Percentiles rank a stretch among this genome's conserved stretches.
These are phyloP conservation scores for Thysanoteuthis rhombus DNA, from an alignment of 2,888 invertebrate genomes.

Conservation along the genomic window DNA sequence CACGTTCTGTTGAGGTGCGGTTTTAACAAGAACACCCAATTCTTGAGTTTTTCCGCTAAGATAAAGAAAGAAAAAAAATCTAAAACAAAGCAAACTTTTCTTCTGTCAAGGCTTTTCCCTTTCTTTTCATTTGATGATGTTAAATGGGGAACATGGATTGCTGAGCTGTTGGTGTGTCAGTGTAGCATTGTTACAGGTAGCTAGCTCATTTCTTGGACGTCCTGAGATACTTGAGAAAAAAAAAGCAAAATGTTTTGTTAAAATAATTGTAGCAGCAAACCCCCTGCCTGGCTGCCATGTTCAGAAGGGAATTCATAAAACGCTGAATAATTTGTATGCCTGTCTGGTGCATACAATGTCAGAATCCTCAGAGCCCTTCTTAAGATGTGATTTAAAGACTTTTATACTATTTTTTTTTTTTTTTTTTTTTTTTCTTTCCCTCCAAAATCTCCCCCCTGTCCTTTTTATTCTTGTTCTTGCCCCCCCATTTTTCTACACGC, in stretches of 20 bases:
- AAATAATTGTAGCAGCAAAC: constrained; percentile 23
- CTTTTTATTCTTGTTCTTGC: neutral
- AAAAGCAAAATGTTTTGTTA: neutral
- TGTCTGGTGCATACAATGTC: neutral
- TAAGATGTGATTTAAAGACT: constrained; percentile 1
- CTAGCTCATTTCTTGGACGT: constrained; percentile 31
- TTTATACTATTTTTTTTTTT: neutral
- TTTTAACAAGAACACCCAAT: constrained; percentile 24
- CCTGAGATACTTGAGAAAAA: constrained; percentile 12
- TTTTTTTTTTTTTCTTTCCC: neutral
- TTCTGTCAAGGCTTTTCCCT: constrained; percentile 30
- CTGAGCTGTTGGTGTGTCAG: constrained; percentile 32
- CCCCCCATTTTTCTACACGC: constrained; percentile 22
- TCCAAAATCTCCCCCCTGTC: neutral
- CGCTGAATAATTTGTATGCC: neutral
- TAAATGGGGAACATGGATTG: constrained; percentile 31
- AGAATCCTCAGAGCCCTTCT: neutral
- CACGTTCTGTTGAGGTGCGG: constrained; percentile 27
- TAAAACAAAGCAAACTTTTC: constrained; percentile 14
- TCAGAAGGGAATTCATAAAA: neutral
- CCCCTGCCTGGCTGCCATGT: constrained; percentile 13
- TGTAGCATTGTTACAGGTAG: constrained; percentile 33
- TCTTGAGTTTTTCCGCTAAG: constrained; percentile 28
- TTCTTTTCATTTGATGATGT: constrained; percentile 14
- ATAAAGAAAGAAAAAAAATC: constrained; percentile 21